phyloP scores from a whole-genome alignment of 2,113 vertebrate genomes.

The Tringa solitaria region DNA sequence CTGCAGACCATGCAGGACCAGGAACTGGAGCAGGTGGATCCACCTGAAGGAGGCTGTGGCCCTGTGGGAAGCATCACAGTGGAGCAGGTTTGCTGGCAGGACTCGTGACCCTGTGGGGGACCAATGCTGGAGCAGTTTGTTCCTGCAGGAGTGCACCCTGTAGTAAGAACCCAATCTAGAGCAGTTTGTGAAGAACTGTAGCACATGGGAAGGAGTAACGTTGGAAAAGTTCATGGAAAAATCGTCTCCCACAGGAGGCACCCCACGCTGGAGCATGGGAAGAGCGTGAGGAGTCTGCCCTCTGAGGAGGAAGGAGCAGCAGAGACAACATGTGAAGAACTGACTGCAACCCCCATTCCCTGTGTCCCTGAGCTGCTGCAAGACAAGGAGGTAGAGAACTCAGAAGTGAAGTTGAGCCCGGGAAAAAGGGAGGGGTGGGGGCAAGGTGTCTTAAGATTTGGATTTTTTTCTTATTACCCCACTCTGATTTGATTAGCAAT shows the following conservation, averaged over 20 bases:
- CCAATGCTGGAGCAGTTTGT: neutral
- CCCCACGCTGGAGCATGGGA: neutral
- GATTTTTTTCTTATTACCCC: neutral
- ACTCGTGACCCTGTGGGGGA: neutral
- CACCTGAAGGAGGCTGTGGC: neutral
- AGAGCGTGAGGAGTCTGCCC: neutral
- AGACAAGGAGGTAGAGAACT: neutral
- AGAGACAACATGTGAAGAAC: neutral
- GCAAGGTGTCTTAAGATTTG: neutral
- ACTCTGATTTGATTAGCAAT: neutral
- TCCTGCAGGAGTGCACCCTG: neutral
- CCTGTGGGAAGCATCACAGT: neutral
- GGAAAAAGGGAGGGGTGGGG: neutral
- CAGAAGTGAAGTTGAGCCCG: neutral
- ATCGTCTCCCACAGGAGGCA: neutral
- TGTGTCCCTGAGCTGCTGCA: neutral
- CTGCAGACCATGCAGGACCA: neutral
- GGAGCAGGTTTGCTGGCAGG: neutral
- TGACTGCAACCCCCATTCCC: neutral
- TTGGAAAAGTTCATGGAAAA: neutral
- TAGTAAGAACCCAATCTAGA: neutral
- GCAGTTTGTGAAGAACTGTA: neutral
- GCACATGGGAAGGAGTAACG: neutral
- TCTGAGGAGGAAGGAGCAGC: neutral
- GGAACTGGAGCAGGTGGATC: neutral